Base-by-base conservation (phyloP, 2,888 invertebrate species). In the Drosophila stalkeri region DNA sequence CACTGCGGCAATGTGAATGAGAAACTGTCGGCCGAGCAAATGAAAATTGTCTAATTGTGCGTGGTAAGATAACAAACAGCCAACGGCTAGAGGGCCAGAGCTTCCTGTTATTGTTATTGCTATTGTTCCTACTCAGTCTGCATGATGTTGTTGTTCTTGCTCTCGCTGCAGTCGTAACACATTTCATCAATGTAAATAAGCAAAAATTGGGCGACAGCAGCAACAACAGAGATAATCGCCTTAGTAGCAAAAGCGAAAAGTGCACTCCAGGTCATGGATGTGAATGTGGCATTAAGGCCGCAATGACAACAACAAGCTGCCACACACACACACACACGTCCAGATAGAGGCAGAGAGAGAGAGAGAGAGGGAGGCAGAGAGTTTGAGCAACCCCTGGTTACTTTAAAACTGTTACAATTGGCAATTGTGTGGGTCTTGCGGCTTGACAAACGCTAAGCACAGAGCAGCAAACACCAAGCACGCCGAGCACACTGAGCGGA, bases 31-130 rank as follows among this genome's bases (percentile, higher is more conserved):
- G 68, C 73, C 64, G 57, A 39, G 39, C 64, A 61, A 78, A 88
- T 84, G 77, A 77, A 89, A 87, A 87, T 87, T 87, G 87, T 87
- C 85, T 87, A 87, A 87, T 87, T 89, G 87, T 87, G 89, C 89
- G 88, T 86, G 85, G 81, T 75, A 87, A 87, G 89, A 87, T 87
- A 87, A 87, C 87, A 87, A 87, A 84, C 85, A 82, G 83, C 56
- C 64, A 72, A 52, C 70, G 78, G 79, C 67, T 23, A 59, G 41
- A 63, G 77, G 73, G 74, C 60, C 60, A 72, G 77, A 85, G 85
- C 81, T 86, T 86, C 87, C 87, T 84, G 83, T 84, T 84, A 86
- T 84, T 84, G 82, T 86, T 86, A 59, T 60, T 75, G 71, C 43
- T 33, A 47, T 59, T 76, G 61, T 64, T 76, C 60, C 39, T 51